These are phyloP conservation scores for Telmatherina bonti DNA, from an alignment of 2,797 vertebrate species.

Conservation along the genomic window DNA sequence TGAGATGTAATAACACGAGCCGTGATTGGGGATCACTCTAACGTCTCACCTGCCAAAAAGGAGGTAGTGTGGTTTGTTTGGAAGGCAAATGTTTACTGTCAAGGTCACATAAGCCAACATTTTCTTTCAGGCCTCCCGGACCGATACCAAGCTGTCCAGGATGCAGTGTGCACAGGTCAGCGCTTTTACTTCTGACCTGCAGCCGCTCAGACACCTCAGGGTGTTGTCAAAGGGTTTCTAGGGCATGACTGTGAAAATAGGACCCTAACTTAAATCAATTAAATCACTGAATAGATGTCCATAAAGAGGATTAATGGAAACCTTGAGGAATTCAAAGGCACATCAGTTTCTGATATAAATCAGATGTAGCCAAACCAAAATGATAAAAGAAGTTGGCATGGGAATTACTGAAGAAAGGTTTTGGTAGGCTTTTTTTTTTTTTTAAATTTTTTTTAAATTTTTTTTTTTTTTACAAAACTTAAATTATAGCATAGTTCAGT, in stretches of 20 bases:
- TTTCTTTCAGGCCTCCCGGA: constrained; percentile 8
- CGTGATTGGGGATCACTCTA: constrained; percentile 6
- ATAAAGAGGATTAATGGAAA: constrained; percentile 43
- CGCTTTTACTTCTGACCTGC: constrained; percentile 42
- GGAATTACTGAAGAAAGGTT: constrained; percentile 12
- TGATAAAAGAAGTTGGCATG: constrained; percentile 15
- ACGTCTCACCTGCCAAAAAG: constrained; percentile 22
- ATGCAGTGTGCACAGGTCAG: constrained; percentile 34
- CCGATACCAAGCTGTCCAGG: constrained; percentile 41
- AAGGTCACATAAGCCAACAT: constrained; percentile 19
- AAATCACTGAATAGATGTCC: constrained; percentile 68
- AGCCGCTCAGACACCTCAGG: constrained; percentile 31
- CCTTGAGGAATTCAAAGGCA: constrained; percentile 54
- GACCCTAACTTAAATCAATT: constrained; percentile 64
- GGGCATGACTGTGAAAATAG: constrained; percentile 30
- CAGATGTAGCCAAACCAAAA: constrained; percentile 25
- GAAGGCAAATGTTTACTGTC: constrained; percentile 10
- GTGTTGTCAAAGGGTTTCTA: constrained; percentile 46
- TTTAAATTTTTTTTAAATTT: too few species aligned
- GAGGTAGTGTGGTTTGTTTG: constrained; percentile 20
- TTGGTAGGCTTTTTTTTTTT: too few species aligned
- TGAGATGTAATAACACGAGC: constrained; percentile 34
- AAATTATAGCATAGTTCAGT: constrained; percentile 19
- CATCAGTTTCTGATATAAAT: constrained; percentile 41
- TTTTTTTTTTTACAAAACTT: constrained; percentile 8